phyloP scores from a whole-genome alignment of 1,140 invertebrate genomes.

The Drosophila mauritiana region DNA sequence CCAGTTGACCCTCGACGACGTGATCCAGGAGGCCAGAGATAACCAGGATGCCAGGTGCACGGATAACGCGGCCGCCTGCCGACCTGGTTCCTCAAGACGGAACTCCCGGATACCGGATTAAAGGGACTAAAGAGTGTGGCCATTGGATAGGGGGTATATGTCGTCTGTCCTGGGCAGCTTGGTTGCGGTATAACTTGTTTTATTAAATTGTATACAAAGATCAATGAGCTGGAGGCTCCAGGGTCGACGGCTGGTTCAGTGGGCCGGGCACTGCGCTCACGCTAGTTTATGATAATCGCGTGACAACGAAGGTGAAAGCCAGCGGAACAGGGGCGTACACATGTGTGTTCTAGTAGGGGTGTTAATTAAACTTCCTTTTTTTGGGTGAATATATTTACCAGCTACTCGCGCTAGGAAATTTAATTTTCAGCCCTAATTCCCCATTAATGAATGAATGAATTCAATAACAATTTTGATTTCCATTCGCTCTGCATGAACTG shows the following conservation, averaged over 20 bases:
- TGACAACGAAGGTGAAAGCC: slow-evolving; percentile 48
- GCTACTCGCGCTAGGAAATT: not conserved
- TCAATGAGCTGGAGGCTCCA: slow-evolving; percentile 14
- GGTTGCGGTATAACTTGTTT: slow-evolving; percentile 58
- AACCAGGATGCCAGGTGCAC: slow-evolving; percentile 27
- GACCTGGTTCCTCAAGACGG: not conserved
- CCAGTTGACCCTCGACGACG: slow-evolving; percentile 50
- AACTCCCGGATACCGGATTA: slow-evolving; percentile 10
- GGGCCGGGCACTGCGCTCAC: slow-evolving; percentile 32
- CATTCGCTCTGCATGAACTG: too few species aligned
- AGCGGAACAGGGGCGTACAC: not conserved
- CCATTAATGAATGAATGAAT: not conserved
- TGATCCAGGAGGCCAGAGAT: slow-evolving; percentile 47
- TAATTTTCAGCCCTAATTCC: not conserved
- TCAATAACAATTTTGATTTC: too few species aligned
- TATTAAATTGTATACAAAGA: slow-evolving; percentile 35
- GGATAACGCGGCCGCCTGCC: slow-evolving; percentile 22
- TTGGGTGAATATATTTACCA: not conserved
- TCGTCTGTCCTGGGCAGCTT: slow-evolving; percentile 13
- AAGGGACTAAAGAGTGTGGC: not conserved
- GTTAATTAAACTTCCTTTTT: not conserved
- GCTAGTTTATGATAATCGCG: slow-evolving; percentile 43
- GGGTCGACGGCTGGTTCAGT: slow-evolving; percentile 19
- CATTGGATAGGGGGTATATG: not conserved
- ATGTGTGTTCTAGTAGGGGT: not conserved